phyloP scores from a whole-genome alignment of 2,888 invertebrate genomes.

The Cataglyphis altisquamis region DNA sequence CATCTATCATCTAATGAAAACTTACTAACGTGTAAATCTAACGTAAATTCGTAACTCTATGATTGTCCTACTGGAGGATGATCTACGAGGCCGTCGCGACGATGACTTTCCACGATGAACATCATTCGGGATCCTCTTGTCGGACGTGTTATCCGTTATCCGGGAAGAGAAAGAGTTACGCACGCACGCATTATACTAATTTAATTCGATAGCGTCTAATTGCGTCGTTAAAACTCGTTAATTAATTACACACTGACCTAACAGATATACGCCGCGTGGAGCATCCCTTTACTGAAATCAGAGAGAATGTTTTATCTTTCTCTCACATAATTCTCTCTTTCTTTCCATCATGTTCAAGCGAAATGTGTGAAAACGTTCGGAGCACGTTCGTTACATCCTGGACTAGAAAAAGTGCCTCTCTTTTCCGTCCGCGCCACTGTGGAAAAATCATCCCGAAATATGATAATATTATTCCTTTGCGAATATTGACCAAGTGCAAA shows the following conservation, averaged over 20 bases:
- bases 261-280: constrained; percentile 63
- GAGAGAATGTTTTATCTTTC: constrained; percentile 37
- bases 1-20: constrained; percentile 44
- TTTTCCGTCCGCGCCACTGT: constrained; percentile 35
- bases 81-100: constrained; percentile 48
- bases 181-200: constrained; percentile 59
- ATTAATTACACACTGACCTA: constrained; percentile 74
- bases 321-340: not conserved
- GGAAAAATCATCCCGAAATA: constrained; percentile 17
- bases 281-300: constrained; percentile 68
- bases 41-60: constrained; percentile 69
- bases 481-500: constrained; percentile 40
- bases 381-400: constrained; percentile 58
- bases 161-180: constrained; percentile 54
- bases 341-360: constrained; percentile 10
- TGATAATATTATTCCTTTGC: constrained; percentile 24
- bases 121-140: not conserved
- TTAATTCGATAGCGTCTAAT: constrained; percentile 75
- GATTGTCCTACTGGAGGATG: constrained; percentile 79
- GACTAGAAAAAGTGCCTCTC: constrained; percentile 71
- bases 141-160: constrained; percentile 15
- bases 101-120: constrained; percentile 24
- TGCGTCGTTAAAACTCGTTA: constrained; percentile 73
- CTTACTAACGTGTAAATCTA: constrained; percentile 48
- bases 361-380: constrained; percentile 49